A percentile compares a stretch with the other conserved stretches of the same genome.
Evolutionary conservation across 1,140 invertebrate genomes (phyloP).

Genomic region (Calliphora vicina): DNA sequence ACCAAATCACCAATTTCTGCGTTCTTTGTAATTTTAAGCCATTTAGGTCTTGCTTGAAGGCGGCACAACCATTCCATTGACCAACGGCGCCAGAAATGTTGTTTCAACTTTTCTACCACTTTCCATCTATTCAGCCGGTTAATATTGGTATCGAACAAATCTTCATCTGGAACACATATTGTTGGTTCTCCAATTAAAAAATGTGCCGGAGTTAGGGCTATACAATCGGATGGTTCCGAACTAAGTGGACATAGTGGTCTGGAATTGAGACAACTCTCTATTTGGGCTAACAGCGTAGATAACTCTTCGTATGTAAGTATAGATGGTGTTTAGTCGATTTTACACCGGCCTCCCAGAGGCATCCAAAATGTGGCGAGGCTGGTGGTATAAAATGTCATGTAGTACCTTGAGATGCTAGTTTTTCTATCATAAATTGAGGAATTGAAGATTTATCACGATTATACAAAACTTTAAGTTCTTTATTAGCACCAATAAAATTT

Average conservation of each 20-base stretch:
- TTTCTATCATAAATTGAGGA: neutral
- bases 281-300: conserved; percentile 45
- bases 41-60: neutral
- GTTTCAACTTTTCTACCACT: neutral
- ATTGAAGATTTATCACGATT: neutral
- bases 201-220: conserved; percentile 53
- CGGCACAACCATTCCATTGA: neutral
- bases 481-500: conserved; percentile 45
- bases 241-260: conserved; percentile 52
- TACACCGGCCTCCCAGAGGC: conserved; percentile 48
- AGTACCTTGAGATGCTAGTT: neutral
- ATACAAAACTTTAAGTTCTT: neutral
- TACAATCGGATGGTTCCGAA: conserved; percentile 48
- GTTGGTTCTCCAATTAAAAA: conserved; percentile 47
- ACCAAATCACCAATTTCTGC: too few relatives aligned
- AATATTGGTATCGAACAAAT: neutral
- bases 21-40: neutral
- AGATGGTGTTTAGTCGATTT: conserved; percentile 50
- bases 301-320: conserved; percentile 49
- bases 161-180: conserved; percentile 13
- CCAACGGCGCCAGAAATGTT: conserved; percentile 10
- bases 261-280: conserved; percentile 51
- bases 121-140: neutral
- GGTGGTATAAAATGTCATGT: conserved; percentile 36
- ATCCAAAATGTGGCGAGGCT: conserved; percentile 46